Conservation (phyloP, 2,113 vertebrate genomes). For the Sprattus sprattus region DNA sequence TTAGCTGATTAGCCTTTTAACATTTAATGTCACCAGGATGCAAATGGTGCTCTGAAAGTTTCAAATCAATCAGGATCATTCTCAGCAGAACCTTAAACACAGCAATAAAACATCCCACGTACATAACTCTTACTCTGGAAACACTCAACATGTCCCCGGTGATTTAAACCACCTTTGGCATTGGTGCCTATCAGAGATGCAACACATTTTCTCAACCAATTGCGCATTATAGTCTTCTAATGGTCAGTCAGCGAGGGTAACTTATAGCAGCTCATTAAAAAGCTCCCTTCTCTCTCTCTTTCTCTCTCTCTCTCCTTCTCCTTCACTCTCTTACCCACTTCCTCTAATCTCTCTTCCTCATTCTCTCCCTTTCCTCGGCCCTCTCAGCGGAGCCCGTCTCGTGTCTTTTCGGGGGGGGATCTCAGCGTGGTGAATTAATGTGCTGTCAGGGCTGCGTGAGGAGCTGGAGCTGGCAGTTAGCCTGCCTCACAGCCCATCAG, state of each 20-base stretch:
- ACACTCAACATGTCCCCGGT: conserved; percentile 46
- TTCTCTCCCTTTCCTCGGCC: conserved; percentile 46
- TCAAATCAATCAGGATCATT: conserved; percentile 53
- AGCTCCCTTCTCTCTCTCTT: conserved; percentile 43
- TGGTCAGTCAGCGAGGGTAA: conserved; percentile 51
- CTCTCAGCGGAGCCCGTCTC: conserved; percentile 56
- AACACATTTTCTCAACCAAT: conserved; percentile 58
- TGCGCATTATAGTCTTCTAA: conserved; percentile 54
- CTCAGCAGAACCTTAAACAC: conserved; percentile 48
- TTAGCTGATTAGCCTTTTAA: conserved; percentile 43
- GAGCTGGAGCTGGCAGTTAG: conserved; percentile 63
- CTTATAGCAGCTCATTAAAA: conserved; percentile 58
- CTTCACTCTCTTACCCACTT: conserved; percentile 33
- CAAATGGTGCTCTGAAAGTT: conserved; percentile 45
- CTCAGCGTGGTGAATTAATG: conserved; percentile 74
- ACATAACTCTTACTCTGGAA: conserved; percentile 46
- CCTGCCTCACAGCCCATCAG: conserved; percentile 64
- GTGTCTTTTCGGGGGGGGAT: conserved; percentile 62
- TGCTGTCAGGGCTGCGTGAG: conserved; percentile 72
- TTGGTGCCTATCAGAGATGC: conserved; percentile 50
- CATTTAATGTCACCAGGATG: conserved; percentile 48
- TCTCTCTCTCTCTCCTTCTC: conserved; percentile 11
- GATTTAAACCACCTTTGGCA: conserved; percentile 53
- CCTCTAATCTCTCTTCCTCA: conserved; percentile 32
- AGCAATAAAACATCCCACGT: conserved; percentile 42